phyloP scores from a whole-genome alignment of 2,797 vertebrate genomes.

The Diceros bicornis region DNA sequence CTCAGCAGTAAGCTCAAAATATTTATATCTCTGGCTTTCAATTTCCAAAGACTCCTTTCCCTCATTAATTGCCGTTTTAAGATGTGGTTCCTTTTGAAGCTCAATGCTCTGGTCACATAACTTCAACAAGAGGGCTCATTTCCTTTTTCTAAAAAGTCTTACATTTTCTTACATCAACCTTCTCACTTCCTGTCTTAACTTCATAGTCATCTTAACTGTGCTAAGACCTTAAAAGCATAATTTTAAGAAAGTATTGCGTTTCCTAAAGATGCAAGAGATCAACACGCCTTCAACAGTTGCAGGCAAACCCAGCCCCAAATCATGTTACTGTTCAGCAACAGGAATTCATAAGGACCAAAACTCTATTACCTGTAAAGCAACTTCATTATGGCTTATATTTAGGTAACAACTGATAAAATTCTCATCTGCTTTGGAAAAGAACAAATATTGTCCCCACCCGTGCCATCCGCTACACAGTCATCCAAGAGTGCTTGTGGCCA shows the following conservation, averaged over 20 bases:
- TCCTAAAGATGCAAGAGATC: neutral
- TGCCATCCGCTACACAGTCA: neutral
- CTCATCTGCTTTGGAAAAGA: slow-evolving; percentile 36
- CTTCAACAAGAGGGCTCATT: neutral
- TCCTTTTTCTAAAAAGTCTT: neutral
- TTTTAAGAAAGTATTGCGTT: slow-evolving; percentile 27
- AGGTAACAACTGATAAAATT: slow-evolving; percentile 37
- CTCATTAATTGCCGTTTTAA: neutral
- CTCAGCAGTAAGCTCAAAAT: neutral
- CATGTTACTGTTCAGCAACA: neutral
- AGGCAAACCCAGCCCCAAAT: neutral
- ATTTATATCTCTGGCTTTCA: neutral
- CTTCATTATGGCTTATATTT: neutral
- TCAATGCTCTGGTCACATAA: neutral
- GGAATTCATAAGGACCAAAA: neutral
- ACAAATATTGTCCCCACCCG: neutral
- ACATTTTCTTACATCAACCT: neutral
- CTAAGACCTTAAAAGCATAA: neutral
- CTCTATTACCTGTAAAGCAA: neutral
- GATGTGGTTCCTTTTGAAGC: neutral
- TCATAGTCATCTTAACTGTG: neutral
- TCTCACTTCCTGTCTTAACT: neutral
- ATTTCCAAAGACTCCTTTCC: neutral
- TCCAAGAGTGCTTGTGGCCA: neutral
- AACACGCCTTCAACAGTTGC: neutral